Conservation (phyloP, 2,888 invertebrate species). For the Rhynchonema sp. region DNA sequence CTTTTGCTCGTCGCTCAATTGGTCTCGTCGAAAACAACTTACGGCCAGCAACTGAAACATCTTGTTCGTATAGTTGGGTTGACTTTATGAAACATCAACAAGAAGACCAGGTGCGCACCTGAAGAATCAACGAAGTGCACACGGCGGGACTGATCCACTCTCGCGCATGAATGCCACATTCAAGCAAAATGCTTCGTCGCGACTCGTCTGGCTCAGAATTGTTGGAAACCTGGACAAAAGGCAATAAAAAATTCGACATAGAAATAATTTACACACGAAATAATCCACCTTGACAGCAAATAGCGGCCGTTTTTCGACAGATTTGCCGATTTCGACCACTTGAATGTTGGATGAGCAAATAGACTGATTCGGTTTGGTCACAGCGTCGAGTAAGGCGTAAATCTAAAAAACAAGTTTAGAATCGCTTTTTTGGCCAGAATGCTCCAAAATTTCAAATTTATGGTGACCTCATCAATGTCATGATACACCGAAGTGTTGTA, state of each 20-base stretch:
- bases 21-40: too few relatives aligned
- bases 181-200: slow-evolving; percentile 19
- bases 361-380: background rate
- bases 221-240: too few relatives aligned
- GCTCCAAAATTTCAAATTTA: background rate
- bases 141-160: slow-evolving; percentile 28
- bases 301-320: slow-evolving; percentile 3
- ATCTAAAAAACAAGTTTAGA: background rate
- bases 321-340: background rate
- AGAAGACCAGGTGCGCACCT: background rate
- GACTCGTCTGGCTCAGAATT: too few relatives aligned
- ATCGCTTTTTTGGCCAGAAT: too few relatives aligned
- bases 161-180: slow-evolving; percentile 28
- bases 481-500: background rate
- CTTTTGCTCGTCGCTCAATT: too few relatives aligned
- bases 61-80: too few relatives aligned
- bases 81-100: too few relatives aligned
- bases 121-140: background rate
- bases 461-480: background rate
- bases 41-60: background rate
- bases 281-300: slow-evolving; percentile 13
- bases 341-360: too few relatives aligned
- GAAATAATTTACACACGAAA: too few relatives aligned
- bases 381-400: too few relatives aligned
- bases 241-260: too few relatives aligned